Base-by-base conservation (phyloP, 1,140 invertebrate species). In the Achatina immaculata region DNA sequence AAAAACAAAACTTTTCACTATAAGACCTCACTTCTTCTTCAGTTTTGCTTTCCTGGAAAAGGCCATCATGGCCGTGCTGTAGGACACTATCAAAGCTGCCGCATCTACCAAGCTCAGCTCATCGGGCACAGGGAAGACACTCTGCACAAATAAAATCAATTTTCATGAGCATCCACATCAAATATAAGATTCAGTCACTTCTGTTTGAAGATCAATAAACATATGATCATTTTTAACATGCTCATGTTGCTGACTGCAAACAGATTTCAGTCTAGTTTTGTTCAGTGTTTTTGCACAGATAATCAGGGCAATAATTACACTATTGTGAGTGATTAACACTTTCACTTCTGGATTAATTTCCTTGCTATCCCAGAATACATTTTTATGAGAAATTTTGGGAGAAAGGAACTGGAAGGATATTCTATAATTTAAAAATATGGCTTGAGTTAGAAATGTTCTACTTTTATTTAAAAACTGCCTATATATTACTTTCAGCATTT, bases 11-110 rank as follows among this genome's bases (percentile, higher is more conserved):
- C n/a, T n/a, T n/a, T n/a, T n/a, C n/a, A n/a, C n/a, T n/a, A n/a
- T n/a, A n/a, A n/a, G n/a, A n/a, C 4, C 36, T 74, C 19, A 74
- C 48, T 83, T 90, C 80, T 92, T 90, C 55, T 93, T 87, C 16
- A 94, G 84, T 65, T 91, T 87, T 21, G 93, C 93, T 84, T 92
- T 90, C 76, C 92, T 88, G 31, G 92, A 91, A 7, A 94, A 86
- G 28, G 93, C 94, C 81, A 94, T 85, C 36, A 94, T 85, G 43
- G 93, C 93, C 31, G 93, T 94, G 14, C 92, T 91, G 87, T 94
- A 94, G 78, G 92, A 92, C 72, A 94, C 92, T 4, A 93, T 82
- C n/a, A 93, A 81, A 43, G 92, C 91, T 34, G 92, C 93, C 4
- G 92, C 93, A 48, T 90, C 88, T 9, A 92, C 83, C 75, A 92